Conservation (phyloP, 2,113 vertebrate genomes). For the Pyrgilauda ruficollis region DNA sequence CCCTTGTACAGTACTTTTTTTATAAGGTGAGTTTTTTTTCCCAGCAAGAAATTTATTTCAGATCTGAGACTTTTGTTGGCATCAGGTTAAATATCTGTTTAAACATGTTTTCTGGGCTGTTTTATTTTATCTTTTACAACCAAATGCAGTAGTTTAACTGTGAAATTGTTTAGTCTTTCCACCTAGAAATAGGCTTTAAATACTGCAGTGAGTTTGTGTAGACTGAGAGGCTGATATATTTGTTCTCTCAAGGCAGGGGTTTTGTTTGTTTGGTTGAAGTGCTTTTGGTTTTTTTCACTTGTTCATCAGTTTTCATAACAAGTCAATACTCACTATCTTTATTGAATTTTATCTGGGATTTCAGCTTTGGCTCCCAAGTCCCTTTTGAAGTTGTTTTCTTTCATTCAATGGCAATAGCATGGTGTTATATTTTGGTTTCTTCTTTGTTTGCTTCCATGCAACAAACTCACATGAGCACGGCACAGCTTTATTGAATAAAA, state of each 20-base stretch:
- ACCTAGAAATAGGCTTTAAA: neutral
- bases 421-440: neutral
- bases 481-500: neutral
- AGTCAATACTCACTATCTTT: neutral
- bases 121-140: neutral
- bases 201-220: neutral
- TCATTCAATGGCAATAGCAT: neutral
- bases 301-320: neutral
- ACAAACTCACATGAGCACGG: neutral
- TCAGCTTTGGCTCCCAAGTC: neutral
- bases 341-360: neutral
- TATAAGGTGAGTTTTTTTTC: conserved; percentile 86
- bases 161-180: neutral
- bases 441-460: neutral
- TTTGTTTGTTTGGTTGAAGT: neutral
- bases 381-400: neutral
- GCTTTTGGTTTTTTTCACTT: neutral
- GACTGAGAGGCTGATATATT: neutral
- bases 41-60: neutral
- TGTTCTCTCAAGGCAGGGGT: neutral
- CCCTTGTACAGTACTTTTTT: conserved; percentile 99
- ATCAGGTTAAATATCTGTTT: neutral
- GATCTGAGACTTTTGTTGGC: neutral
- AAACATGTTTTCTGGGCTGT: neutral
- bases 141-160: neutral